Percentiles rank a stretch among this genome's conserved stretches.
These are phyloP conservation scores for Rhaphigaster nebulosa DNA, from an alignment of 2,888 invertebrate genomes.

Conservation along the genomic window DNA sequence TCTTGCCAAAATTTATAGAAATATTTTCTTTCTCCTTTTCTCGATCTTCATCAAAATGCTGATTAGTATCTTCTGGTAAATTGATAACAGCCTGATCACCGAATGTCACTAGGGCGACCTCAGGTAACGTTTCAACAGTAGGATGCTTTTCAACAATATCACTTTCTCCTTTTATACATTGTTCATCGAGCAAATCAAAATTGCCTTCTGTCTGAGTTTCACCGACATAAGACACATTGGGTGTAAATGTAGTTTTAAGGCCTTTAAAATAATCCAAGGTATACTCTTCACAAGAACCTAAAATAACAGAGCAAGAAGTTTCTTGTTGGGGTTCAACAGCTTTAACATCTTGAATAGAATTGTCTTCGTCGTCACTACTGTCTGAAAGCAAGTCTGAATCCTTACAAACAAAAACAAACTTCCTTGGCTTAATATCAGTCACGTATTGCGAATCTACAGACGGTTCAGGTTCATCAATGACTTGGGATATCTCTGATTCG, in stretches of 20 bases:
- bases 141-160: neutral
- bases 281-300: conserved; percentile 75
- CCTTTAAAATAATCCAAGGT: conserved; percentile 72
- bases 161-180: conserved; percentile 41
- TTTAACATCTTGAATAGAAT: neutral
- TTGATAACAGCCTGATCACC: neutral
- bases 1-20: neutral
- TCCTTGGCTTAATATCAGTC: conserved; percentile 61
- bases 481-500: conserved; percentile 63
- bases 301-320: conserved; percentile 73
- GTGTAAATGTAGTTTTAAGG: conserved; percentile 70
- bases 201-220: neutral
- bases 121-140: neutral
- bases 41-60: neutral
- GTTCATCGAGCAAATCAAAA: neutral
- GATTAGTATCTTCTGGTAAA: neutral
- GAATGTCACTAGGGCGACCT: neutral
- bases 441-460: conserved; percentile 57
- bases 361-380: conserved; percentile 20
- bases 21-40: neutral
- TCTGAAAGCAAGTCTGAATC: conserved; percentile 46
- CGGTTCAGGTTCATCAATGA: conserved; percentile 61
- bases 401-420: conserved; percentile 63
- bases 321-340: conserved; percentile 65
- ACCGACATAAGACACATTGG: conserved; percentile 49